Percentiles rank a stretch among this genome's conserved stretches.
phyloP scores from a whole-genome alignment of 2,888 invertebrate species.

The Bembecia ichneumoniformis region DNA sequence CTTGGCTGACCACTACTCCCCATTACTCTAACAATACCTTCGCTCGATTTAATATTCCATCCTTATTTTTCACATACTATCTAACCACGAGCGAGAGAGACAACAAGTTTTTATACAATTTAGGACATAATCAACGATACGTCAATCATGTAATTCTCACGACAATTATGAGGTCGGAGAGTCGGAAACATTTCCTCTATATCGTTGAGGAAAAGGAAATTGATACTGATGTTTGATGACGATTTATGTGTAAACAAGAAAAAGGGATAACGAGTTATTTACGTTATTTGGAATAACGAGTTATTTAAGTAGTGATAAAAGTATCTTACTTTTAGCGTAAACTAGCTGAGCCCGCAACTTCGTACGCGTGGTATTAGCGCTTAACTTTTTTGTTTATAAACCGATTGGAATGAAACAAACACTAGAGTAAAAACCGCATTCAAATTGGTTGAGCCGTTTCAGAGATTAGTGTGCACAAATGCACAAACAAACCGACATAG shows the following conservation, averaged over 20 bases:
- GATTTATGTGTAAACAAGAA: slow-evolving; percentile 18
- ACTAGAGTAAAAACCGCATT: too few species aligned
- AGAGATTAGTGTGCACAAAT: too few species aligned
- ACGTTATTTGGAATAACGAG: background rate
- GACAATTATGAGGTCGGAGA: slow-evolving; percentile 51
- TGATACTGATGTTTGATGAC: slow-evolving; percentile 13
- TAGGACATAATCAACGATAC: slow-evolving; percentile 17
- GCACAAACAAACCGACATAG: too few species aligned
- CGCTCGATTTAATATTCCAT: slow-evolving; percentile 18
- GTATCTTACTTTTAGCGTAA: too few species aligned
- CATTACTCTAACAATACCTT: slow-evolving; percentile 10
- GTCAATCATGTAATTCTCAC: slow-evolving; percentile 42
- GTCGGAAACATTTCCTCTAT: slow-evolving; percentile 52
- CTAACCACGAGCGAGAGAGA: slow-evolving; percentile 18
- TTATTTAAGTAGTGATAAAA: too few species aligned
- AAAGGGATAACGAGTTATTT: background rate
- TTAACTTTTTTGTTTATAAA: too few species aligned
- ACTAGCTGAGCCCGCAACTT: too few species aligned
- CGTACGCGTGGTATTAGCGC: too few species aligned
- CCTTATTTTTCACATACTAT: slow-evolving; percentile 19
- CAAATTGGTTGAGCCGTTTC: too few species aligned
- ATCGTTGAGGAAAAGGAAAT: slow-evolving; percentile 27
- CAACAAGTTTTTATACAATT: slow-evolving; percentile 1
- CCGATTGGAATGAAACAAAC: too few species aligned
- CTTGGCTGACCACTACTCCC: background rate